Base-by-base conservation (phyloP, 1,140 invertebrate species). In the Dolichoris vasculosae region DNA sequence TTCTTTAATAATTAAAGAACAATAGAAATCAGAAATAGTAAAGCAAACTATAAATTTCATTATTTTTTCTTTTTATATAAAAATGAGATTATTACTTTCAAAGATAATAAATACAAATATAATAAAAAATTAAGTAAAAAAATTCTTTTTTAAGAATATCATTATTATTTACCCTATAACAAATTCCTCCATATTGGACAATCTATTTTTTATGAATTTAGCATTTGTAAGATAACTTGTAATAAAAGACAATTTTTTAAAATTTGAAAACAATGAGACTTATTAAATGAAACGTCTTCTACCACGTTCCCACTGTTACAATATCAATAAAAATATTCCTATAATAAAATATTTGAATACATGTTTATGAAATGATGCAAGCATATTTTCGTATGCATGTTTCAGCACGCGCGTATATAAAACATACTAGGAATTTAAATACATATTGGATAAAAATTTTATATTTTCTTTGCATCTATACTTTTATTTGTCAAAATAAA, bases 201-300 rank as follows among this genome's bases (percentile, higher is more conserved):
- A 75, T 82, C 69, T 13, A 63, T 48, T 75, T 32, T 48, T n/a
- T 64, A 46, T 40, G 4, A 43, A 78, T 77, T 77, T 77, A 77
- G 59, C 73, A 32, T 7, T 46, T 3, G 30, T 17, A 71, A 79
- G 40, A 80, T 78, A 85, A 73, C n/a, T 71, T 40, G 43, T 17
- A 80, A 80, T 80, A 71, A 81, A 80, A 85, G 67, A 46, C 77
- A 73, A 85, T 75, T 75, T 55, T 84, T 71, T 80, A 30, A 79
- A 84, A 32, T 79, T 78, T 3, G 9, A 69, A 84, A 32, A 17
- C 46, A 69, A 78, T 17, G 40, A 67, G 46, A 84, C 30, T 32
- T 17, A 63, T 40, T 78, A 20, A 46, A 75, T 64, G 43, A 51
- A 51, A n/a, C 59, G 55, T 26, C 30, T 26, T n/a, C 6, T 26